These are phyloP conservation scores for Chalcosyrphus nemorum DNA, from an alignment of 2,888 invertebrate species.

Conservation along the genomic window DNA sequence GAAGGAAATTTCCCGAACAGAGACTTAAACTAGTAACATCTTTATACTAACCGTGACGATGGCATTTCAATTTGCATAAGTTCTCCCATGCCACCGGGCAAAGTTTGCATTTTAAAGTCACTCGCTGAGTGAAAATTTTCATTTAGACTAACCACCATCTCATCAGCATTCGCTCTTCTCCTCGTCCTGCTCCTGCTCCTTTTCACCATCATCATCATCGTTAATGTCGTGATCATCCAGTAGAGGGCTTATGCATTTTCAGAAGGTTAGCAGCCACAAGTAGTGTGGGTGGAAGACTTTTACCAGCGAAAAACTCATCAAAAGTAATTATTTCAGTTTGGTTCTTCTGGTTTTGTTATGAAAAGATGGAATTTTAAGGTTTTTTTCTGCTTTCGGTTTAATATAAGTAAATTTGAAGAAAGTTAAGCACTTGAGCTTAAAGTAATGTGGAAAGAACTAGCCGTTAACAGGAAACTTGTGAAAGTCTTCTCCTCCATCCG, in stretches of 20 bases:
- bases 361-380: no score
- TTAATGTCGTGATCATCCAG: neutral
- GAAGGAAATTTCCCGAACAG: neutral
- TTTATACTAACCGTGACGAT: slow-evolving; percentile 12
- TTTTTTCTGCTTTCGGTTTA: no score
- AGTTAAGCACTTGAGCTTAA: no score
- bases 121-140: slow-evolving; percentile 4
- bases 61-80: slow-evolving; percentile 46
- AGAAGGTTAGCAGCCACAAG: neutral
- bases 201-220: neutral
- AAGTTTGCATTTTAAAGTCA: neutral
- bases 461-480: no score
- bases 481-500: no score
- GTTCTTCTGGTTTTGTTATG: neutral
- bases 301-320: slow-evolving; percentile 22
- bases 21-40: slow-evolving; percentile 5
- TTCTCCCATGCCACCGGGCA: neutral
- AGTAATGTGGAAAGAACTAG: no score
- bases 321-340: slow-evolving; percentile 40
- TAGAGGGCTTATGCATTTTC: slow-evolving; percentile 6
- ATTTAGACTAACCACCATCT: neutral
- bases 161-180: no score
- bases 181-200: no score
- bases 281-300: neutral
- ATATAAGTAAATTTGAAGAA: no score